phyloP scores from a whole-genome alignment of 2,113 vertebrate species.

The Rattus rattus region DNA sequence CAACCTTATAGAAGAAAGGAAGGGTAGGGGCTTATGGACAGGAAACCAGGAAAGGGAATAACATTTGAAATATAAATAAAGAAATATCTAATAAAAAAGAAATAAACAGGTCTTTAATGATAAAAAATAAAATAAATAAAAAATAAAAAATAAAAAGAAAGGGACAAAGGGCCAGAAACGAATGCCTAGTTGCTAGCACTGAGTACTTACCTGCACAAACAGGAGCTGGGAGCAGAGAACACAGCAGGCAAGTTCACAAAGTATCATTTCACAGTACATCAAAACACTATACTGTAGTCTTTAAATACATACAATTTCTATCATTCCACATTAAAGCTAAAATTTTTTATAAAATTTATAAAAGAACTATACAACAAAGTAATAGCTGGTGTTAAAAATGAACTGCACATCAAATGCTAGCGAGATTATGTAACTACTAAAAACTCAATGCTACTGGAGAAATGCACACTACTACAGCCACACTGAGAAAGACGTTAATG shows the following conservation, averaged over 20 bases:
- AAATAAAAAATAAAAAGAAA: background rate
- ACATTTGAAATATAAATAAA: too few relatives aligned
- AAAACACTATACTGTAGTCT: background rate
- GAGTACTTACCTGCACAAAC: background rate
- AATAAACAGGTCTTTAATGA: background rate
- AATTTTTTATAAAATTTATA: background rate
- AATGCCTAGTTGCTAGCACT: too few relatives aligned
- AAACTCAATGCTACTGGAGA: background rate
- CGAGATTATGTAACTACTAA: background rate
- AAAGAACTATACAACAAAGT: background rate
- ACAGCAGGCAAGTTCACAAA: background rate
- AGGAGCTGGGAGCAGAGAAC: background rate
- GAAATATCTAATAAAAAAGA: too few relatives aligned
- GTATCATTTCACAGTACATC: background rate
- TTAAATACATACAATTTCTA: background rate
- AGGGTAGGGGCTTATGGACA: too few relatives aligned
- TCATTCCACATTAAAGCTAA: background rate
- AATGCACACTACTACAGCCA: conserved; percentile 23
- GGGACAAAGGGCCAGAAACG: background rate
- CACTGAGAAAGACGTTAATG: conserved; percentile 9
- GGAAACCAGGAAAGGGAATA: too few relatives aligned
- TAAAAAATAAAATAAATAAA: background rate
- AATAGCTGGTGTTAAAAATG: background rate
- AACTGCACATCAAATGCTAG: background rate
- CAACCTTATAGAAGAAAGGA: too few relatives aligned